A percentile compares a stretch with the other conserved stretches of the same genome.
Evolutionary conservation across 1,140 invertebrate species (phyloP).

Genomic region (Drosophila bipectinata): DNA sequence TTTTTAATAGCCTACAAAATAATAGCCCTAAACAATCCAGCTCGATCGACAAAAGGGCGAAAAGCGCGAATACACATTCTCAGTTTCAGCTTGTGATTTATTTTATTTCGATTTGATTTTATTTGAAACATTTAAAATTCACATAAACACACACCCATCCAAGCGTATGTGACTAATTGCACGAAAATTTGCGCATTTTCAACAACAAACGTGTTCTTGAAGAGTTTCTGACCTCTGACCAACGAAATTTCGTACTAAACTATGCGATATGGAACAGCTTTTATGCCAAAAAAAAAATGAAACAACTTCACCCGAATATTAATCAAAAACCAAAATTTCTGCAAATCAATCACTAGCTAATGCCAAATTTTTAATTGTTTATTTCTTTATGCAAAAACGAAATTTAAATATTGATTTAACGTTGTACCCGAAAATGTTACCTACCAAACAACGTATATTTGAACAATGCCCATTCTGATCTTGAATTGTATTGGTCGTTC

Average conservation of each 20-base stretch:
- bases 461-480: neutral
- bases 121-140: conserved; percentile 25
- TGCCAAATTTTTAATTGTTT: conserved; percentile 67
- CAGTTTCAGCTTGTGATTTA: conserved; percentile 20
- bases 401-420: conserved; percentile 40
- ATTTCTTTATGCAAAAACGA: conserved; percentile 64
- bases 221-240: conserved; percentile 20
- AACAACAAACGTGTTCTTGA: conserved; percentile 37
- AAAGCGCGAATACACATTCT: conserved; percentile 12
- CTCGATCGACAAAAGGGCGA: conserved; percentile 11
- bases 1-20: conserved; percentile 28
- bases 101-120: conserved; percentile 13
- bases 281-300: conserved; percentile 28
- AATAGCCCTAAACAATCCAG: conserved; percentile 8
- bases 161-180: conserved; percentile 73
- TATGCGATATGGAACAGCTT: conserved; percentile 35
- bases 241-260: conserved; percentile 45
- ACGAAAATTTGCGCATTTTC: conserved; percentile 47
- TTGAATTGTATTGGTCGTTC: conserved; percentile 1
- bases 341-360: conserved; percentile 57
- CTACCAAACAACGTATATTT: neutral
- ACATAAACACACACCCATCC: conserved; percentile 31
- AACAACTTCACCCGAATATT: conserved; percentile 34
- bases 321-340: conserved; percentile 43
- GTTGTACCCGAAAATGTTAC: conserved; percentile 28